phyloP scores from a whole-genome alignment of 2,888 invertebrate species.

The Andrena fulva region DNA sequence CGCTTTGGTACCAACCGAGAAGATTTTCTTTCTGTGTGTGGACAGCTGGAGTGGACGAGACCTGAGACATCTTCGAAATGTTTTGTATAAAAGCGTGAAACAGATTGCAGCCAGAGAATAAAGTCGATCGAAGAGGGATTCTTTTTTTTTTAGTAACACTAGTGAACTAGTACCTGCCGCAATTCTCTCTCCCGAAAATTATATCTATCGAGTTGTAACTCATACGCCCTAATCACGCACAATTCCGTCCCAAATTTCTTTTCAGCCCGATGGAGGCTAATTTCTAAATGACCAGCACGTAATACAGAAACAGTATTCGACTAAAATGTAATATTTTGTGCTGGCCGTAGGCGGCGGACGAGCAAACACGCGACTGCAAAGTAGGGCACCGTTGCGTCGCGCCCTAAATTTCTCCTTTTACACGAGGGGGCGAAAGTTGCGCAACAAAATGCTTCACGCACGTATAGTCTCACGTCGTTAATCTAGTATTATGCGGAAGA shows the following conservation, averaged over 20 bases:
- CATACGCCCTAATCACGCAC: too few species aligned
- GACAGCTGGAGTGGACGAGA: too few species aligned
- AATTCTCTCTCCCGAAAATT: too few species aligned
- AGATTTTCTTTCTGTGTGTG: not conserved
- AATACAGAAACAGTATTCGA: not conserved
- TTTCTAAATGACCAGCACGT: too few species aligned
- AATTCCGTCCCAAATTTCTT: too few species aligned
- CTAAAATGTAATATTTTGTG: not conserved
- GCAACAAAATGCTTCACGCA: constrained; percentile 45
- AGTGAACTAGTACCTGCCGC: too few species aligned
- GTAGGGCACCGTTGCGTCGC: not conserved
- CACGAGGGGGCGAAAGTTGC: constrained; percentile 37
- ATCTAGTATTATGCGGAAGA: constrained; percentile 58
- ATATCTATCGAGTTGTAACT: too few species aligned
- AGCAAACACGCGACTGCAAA: not conserved
- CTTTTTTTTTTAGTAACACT: not conserved
- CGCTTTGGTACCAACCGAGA: not conserved
- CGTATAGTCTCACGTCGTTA: constrained; percentile 60
- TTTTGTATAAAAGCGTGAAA: not conserved
- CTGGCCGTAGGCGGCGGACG: not conserved
- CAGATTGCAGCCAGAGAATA: not conserved
- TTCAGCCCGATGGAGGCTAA: too few species aligned
- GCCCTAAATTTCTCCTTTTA: constrained; percentile 32
- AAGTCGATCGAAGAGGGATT: not conserved
- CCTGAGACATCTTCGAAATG: not conserved